phyloP scores from a whole-genome alignment of 2,113 vertebrate species.

The Triplophysa tibetana region DNA sequence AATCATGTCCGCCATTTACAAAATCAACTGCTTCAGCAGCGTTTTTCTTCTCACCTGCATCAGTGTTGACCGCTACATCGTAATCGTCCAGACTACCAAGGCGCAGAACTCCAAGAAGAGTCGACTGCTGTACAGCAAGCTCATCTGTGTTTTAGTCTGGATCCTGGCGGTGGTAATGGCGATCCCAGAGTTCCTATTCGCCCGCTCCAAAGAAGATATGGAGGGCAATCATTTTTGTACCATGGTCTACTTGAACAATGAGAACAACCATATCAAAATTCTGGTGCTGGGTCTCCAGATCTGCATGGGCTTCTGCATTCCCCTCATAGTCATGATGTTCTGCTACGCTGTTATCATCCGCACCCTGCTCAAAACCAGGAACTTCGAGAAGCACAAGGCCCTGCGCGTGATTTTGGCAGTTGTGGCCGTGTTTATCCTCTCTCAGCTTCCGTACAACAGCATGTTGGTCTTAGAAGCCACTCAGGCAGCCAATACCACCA shows the following conservation, averaged over 20 bases:
- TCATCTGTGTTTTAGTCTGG: constrained; percentile 78
- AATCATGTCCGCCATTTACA: constrained; percentile 78
- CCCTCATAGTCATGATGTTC: constrained; percentile 79
- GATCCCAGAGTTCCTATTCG: constrained; percentile 80
- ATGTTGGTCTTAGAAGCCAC: constrained; percentile 75
- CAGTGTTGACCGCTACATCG: constrained; percentile 85
- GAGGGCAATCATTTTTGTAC: constrained; percentile 61
- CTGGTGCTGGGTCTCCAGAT: constrained; percentile 76
- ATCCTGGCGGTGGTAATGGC: constrained; percentile 70
- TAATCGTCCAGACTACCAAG: constrained; percentile 74
- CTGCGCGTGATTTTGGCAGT: constrained; percentile 80
- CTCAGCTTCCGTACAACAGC: constrained; percentile 85
- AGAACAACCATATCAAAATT: constrained; percentile 68
- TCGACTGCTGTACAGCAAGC: constrained; percentile 71
- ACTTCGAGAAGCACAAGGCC: constrained; percentile 83
- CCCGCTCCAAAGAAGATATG: neutral
- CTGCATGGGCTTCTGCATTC: constrained; percentile 82
- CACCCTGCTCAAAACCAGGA: constrained; percentile 79
- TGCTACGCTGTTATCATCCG: constrained; percentile 82
- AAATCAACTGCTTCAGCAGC: constrained; percentile 86
- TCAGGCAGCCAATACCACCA: constrained; percentile 58
- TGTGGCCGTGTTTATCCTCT: constrained; percentile 77
- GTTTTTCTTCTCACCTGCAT: constrained; percentile 85
- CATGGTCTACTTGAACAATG: constrained; percentile 62
- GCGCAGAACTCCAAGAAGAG: constrained; percentile 69